These are phyloP conservation scores for Seladonia tumulorum DNA, from an alignment of 2,888 invertebrate genomes.

Conservation along the genomic window DNA sequence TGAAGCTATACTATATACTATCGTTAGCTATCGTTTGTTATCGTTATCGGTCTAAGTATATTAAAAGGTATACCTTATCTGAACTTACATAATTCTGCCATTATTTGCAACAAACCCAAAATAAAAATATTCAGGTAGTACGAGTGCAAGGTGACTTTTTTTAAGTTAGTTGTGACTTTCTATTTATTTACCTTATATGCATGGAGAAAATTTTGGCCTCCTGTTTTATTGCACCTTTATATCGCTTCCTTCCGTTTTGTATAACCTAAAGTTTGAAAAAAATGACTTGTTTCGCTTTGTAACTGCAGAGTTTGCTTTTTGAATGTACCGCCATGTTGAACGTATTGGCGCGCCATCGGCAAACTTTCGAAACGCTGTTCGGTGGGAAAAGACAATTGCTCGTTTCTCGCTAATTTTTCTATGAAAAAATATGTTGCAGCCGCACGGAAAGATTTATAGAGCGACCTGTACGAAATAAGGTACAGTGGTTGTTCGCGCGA, in stretches of 20 bases:
- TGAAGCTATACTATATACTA: no score
- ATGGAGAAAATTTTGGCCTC: no score
- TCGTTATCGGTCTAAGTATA: background rate
- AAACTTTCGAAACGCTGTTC: background rate
- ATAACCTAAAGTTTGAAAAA: background rate
- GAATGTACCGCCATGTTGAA: background rate
- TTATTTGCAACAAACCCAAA: background rate
- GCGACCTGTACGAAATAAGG: constrained; percentile 49
- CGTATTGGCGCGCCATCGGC: background rate
- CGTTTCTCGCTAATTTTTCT: background rate
- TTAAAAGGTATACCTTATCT: background rate
- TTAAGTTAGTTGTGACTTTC: background rate
- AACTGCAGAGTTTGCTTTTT: background rate
- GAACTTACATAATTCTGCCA: background rate
- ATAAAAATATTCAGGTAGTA: background rate
- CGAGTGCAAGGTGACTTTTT: background rate
- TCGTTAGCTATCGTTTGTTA: background rate
- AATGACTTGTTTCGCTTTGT: background rate
- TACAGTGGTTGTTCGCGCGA: constrained; percentile 60
- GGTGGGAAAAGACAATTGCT: background rate
- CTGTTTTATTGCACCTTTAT: background rate
- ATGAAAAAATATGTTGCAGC: background rate
- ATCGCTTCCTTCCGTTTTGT: background rate
- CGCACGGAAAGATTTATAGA: background rate
- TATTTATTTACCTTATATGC: background rate